Evolutionary conservation across 2,797 vertebrate species (phyloP).

Genomic region (Phrynocephalus vlangalii): DNA sequence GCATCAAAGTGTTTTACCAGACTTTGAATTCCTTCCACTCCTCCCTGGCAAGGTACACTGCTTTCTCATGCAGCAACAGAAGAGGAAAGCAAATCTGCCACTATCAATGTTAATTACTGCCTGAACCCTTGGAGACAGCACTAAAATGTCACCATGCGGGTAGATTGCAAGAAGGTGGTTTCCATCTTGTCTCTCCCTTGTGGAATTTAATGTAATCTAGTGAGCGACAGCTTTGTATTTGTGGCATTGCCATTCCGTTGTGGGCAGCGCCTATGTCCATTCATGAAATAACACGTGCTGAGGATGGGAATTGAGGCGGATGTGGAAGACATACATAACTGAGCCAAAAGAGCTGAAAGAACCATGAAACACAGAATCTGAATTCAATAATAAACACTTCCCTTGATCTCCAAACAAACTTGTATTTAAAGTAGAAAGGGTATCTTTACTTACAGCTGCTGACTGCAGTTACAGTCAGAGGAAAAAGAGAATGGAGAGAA

Average conservation of each 20-base stretch:
- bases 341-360: neutral
- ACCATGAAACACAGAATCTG: too few relatives aligned
- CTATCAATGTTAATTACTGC: constrained; percentile 1
- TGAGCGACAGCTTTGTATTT: neutral
- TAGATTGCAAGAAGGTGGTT: neutral
- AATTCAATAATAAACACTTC: neutral
- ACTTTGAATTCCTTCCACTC: constrained; percentile 13
- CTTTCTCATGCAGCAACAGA: neutral
- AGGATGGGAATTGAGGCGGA: neutral
- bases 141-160: neutral
- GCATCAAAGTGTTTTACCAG: constrained; percentile 7
- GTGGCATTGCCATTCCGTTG: neutral
- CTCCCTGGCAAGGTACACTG: neutral
- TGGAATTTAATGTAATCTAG: neutral
- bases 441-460: too few relatives aligned
- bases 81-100: constrained; percentile 1
- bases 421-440: too few relatives aligned
- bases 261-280: too few relatives aligned
- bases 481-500: too few relatives aligned
- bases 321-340: neutral
- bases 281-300: neutral
- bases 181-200: neutral
- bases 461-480: too few relatives aligned
- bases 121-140: neutral
- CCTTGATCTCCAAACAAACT: too few relatives aligned